These are phyloP conservation scores for Bucco capensis DNA, from an alignment of 2,113 vertebrate species.

Conservation along the genomic window DNA sequence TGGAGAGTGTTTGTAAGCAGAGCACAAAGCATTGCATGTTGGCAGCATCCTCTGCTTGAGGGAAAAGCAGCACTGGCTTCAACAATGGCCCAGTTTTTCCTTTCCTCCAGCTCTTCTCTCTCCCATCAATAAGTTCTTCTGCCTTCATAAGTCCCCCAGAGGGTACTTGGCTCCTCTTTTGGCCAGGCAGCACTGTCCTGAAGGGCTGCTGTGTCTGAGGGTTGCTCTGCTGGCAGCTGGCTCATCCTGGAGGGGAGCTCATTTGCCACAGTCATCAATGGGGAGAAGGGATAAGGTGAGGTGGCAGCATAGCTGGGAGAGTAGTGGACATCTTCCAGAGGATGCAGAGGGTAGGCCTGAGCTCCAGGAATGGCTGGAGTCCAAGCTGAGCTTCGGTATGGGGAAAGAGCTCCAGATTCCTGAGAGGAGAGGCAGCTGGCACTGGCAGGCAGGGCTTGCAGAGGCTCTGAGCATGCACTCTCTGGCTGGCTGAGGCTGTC, in stretches of 20 bases:
- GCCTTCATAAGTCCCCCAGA: conserved; percentile 85
- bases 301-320: conserved; percentile 70
- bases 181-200: conserved; percentile 77
- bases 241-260: conserved; percentile 80
- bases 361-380: conserved; percentile 61
- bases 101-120: background rate
- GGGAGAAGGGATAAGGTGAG: conserved; percentile 74
- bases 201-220: conserved; percentile 45
- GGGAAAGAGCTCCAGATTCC: conserved; percentile 67
- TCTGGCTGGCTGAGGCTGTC: conserved; percentile 79
- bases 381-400: conserved; percentile 77
- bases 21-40: background rate
- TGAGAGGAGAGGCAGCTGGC: conserved; percentile 74
- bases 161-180: conserved; percentile 79
- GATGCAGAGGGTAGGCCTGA: conserved; percentile 82
- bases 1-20: background rate
- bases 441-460: conserved; percentile 67
- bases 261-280: conserved; percentile 74
- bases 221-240: conserved; percentile 71
- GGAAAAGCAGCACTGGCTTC: background rate
- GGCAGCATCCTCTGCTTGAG: background rate
- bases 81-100: fast-evolving
- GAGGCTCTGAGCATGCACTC: conserved; percentile 66
- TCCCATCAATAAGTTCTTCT: conserved; percentile 81
- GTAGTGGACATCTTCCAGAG: conserved; percentile 85